Evolutionary conservation across 2,113 vertebrate genomes (phyloP), one percentile per base, ranked within the genome.

Genomic region (Psophia crepitans): DNA sequence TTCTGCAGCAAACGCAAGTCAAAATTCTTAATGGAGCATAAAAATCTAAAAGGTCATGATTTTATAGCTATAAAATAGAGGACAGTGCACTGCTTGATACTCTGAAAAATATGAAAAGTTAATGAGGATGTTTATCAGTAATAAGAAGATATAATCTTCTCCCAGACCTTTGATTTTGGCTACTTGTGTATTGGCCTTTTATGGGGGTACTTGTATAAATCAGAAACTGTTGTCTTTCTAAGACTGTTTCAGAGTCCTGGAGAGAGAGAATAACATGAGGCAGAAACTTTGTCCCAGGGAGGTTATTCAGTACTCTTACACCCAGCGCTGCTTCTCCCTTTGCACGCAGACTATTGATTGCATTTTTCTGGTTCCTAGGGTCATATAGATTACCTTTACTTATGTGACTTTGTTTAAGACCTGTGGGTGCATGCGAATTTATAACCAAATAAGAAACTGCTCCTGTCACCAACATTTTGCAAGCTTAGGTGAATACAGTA

Each of bases 31-130:
- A 93, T 94, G 92, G 85, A 77, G 57, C 87, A 75, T 91, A 93
- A 92, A 89, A 86, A 86, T 83, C 44, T 27, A 32, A 85, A 91
- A 97, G 96, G 89, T 91, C 78, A 48, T 79, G 74, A 83, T 84
- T 88, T 78, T 85, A 68, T 65, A 84, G 65, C 41, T 92, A 95
- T 86, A 63, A 88, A 89, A 71, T 33, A 46, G 30, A 81, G 28
- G 48, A 85, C 28, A 78, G 57, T 57, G 51, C 44, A 43, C 57
- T 91, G 75, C 30, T 94, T 53, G 64, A 53, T 81, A 44, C 24
- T 93, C 54, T 89, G 87, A 68, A 94, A 84, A 96, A 94, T 82
- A 85, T n/a, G 39, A 79, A 53, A 94, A 90, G 26, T 79, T 95
- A 87, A 87, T 66, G 64, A 93, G 63, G 51, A 65, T 61, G 14